Evolutionary conservation across 2,113 vertebrate species (phyloP), one percentile per base, ranked within the genome.

Genomic region (Zosterops hypoxanthus): DNA sequence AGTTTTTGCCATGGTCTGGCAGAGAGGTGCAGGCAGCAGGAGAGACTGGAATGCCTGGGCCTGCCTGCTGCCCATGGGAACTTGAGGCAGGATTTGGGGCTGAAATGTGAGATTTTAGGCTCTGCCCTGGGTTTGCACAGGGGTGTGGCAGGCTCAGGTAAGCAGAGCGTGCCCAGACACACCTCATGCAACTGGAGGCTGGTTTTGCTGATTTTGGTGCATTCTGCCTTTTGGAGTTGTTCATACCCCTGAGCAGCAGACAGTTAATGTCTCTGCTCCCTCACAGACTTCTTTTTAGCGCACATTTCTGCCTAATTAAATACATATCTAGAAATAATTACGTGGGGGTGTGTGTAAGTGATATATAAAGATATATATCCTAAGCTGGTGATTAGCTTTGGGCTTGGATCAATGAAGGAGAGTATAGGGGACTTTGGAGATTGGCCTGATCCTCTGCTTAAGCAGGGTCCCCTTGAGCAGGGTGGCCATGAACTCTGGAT

Each of bases 241-340:
- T 94, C 50, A 5, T 69, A 26, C 8, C 3, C 5, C 55, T 66
- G 60, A 47, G 57, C 13, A 4, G 33, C 42, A 44, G 65, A 60
- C 88, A 92, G 75, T 92, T 94, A 88, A 94, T 80, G 70, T 69
- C 71, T 79, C 70, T 92, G 49, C 49, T 94, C 53, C 47, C 68
- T 76, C 70, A 12, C 25, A 69, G 81, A 76, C 42, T 0, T 11
- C 84, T 93, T 95, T 82, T 94, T 94, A 85, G 94, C 85, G 14
- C 21, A 2, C 59, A 36, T 87, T 56, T 86, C 88, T 86, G 44
- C 71, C 68, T 90, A 82, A 90, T 95, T 94, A 80, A 91, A 75
- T 88, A n/a, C 55, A 4, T 70, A 55, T 72, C 96, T 80, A 69
- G 90, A 93, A 93, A 90, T 94, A 94, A 90, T 90, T 82, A 31